phyloP scores from a whole-genome alignment of 1,140 invertebrate species.

The Ganaspis sp. region DNA sequence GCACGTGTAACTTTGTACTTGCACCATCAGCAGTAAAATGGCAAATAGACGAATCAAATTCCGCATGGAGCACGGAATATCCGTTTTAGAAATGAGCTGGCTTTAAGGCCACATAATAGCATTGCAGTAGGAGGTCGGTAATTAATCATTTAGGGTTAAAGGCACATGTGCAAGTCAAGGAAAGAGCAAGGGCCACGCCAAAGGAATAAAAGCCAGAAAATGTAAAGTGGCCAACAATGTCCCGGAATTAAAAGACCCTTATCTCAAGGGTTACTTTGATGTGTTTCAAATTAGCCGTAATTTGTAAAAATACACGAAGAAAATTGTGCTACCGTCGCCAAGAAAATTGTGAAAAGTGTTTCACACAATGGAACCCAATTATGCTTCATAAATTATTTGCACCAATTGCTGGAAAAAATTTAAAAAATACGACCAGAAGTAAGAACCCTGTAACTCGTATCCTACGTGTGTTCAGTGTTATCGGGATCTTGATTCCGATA shows the following conservation, averaged over 20 bases:
- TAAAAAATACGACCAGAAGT: neutral
- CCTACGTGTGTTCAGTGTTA: constrained; percentile 71
- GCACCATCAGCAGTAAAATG: constrained; percentile 59
- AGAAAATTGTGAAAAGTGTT: no score
- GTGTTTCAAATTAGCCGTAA: constrained; percentile 67
- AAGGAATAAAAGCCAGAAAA: constrained; percentile 71
- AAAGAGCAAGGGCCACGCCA: constrained; percentile 49
- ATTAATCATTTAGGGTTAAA: constrained; percentile 72
- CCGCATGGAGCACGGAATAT: constrained; percentile 67
- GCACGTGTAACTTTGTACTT: no score
- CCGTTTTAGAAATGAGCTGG: constrained; percentile 71
- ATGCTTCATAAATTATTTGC: no score
- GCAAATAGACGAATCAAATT: constrained; percentile 47
- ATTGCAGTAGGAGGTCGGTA: constrained; percentile 61
- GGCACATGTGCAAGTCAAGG: constrained; percentile 39
- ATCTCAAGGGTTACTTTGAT: constrained; percentile 46
- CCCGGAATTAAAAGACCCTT: constrained; percentile 22
- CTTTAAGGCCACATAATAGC: constrained; percentile 56
- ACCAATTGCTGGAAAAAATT: neutral
- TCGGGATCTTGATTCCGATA: constrained; percentile 71
- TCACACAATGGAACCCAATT: no score
- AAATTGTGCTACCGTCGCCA: no score
- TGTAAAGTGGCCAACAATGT: constrained; percentile 69
- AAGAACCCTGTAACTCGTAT: constrained; percentile 61
- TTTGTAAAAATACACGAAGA: neutral